phyloP scores from a whole-genome alignment of 2,113 vertebrate genomes.

The Pelmatolapia mariae region DNA sequence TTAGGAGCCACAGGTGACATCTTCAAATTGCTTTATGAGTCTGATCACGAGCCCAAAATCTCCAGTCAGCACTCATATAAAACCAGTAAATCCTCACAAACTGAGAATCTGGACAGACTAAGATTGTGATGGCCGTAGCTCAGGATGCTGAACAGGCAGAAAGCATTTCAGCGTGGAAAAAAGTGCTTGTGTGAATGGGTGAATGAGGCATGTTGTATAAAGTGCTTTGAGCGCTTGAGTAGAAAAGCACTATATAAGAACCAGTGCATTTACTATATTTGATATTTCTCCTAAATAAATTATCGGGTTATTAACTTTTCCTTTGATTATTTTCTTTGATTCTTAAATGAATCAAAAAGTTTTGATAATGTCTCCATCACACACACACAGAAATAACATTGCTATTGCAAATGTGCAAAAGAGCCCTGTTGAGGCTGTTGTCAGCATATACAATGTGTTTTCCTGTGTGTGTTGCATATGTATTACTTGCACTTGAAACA shows the following conservation, averaged over 20 bases:
- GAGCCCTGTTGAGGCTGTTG: neutral
- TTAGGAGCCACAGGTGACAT: neutral
- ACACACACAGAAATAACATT: neutral
- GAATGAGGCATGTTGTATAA: neutral
- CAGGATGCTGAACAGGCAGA: neutral
- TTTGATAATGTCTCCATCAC: neutral
- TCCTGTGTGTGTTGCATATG: neutral
- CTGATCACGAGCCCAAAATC: neutral
- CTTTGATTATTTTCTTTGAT: neutral
- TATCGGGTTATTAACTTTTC: neutral
- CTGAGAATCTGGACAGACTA: neutral
- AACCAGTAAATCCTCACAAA: neutral
- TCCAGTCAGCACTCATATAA: rapidly evolving
- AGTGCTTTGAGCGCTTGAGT: rapidly evolving
- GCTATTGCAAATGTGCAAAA: neutral
- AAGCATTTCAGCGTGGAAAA: neutral
- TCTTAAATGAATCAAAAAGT: neutral
- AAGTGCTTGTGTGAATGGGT: neutral
- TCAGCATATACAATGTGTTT: neutral
- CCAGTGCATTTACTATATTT: neutral
- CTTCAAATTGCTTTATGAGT: neutral
- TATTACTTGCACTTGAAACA: neutral
- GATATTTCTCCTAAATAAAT: neutral
- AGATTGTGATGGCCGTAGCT: rapidly evolving
- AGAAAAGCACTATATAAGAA: neutral